A percentile compares a stretch with the other conserved stretches of the same genome.
These are phyloP conservation scores for Caenorhabditis latens DNA, from an alignment of 1,140 invertebrate genomes.

Conservation along the genomic window DNA sequence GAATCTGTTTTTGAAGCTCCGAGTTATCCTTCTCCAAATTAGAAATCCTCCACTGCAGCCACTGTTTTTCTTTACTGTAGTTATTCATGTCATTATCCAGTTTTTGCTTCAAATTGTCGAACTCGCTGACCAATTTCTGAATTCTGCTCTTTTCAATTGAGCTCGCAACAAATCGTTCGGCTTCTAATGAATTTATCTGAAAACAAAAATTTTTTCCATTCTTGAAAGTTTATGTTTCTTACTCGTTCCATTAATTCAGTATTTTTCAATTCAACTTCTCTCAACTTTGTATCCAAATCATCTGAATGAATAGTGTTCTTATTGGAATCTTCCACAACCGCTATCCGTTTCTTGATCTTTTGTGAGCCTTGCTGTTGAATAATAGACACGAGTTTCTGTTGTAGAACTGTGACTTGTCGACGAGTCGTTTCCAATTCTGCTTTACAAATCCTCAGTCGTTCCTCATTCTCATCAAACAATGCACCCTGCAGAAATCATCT, in stretches of 20 bases:
- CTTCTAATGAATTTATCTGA: conserved; percentile 39
- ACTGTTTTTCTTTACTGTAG: conserved; percentile 67
- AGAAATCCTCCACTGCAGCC: conserved; percentile 63
- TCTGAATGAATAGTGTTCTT: conserved; percentile 9
- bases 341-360: conserved; percentile 37
- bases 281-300: conserved; percentile 7
- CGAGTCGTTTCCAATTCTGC: conserved; percentile 65
- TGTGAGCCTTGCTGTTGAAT: conserved; percentile 58
- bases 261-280: conserved; percentile 28
- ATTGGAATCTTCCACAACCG: conserved; percentile 9
- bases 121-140: conserved; percentile 65
- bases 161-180: conserved; percentile 56
- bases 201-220: not conserved
- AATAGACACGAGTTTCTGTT: conserved; percentile 67
- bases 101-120: conserved; percentile 67
- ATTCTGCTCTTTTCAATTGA: conserved; percentile 62
- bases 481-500: conserved; percentile 65
- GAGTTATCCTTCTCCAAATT: conserved; percentile 66
- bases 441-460: conserved; percentile 64
- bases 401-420: conserved; percentile 67
- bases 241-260: conserved; percentile 10
- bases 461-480: conserved; percentile 70
- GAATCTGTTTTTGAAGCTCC: conserved; percentile 64
- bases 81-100: conserved; percentile 67
- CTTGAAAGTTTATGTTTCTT: not conserved